Percentiles rank a stretch among this genome's conserved stretches.
These are phyloP conservation scores for Drosophila pseudoananassae DNA, from an alignment of 1,140 invertebrate genomes.

Conservation along the genomic window DNA sequence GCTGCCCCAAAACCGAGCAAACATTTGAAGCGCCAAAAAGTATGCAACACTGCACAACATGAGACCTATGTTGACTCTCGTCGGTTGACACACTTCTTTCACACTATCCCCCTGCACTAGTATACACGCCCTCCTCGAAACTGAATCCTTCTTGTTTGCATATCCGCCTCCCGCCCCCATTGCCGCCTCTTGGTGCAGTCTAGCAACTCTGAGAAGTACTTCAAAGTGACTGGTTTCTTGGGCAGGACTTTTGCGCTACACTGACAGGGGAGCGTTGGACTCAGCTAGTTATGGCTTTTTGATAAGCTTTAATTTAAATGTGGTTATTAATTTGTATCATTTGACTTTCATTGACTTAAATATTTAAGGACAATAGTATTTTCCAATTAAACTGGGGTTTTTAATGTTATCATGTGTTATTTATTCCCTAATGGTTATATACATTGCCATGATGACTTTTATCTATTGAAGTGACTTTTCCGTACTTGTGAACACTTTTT, in stretches of 20 bases:
- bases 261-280: conserved; percentile 23
- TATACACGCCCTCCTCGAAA: neutral
- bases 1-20: conserved; percentile 22
- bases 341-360: no score
- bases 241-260: conserved; percentile 52
- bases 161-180: neutral
- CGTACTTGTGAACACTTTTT: neutral
- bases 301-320: no score
- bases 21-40: conserved; percentile 65
- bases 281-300: neutral
- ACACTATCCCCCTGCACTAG: conserved; percentile 6
- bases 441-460: neutral
- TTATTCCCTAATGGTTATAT: no score
- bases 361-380: no score
- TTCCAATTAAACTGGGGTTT: no score
- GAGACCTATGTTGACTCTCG: conserved; percentile 49
- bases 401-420: no score
- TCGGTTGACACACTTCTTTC: conserved; percentile 58
- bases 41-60: conserved; percentile 46
- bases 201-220: conserved; percentile 49
- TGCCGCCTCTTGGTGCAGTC: conserved; percentile 1
- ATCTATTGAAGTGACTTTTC: neutral
- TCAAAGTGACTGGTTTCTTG: conserved; percentile 39
- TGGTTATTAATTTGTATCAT: no score
- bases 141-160: conserved; percentile 9